Evolutionary conservation across 2,797 vertebrate genomes (phyloP).

Genomic region (Hydrophis major): DNA sequence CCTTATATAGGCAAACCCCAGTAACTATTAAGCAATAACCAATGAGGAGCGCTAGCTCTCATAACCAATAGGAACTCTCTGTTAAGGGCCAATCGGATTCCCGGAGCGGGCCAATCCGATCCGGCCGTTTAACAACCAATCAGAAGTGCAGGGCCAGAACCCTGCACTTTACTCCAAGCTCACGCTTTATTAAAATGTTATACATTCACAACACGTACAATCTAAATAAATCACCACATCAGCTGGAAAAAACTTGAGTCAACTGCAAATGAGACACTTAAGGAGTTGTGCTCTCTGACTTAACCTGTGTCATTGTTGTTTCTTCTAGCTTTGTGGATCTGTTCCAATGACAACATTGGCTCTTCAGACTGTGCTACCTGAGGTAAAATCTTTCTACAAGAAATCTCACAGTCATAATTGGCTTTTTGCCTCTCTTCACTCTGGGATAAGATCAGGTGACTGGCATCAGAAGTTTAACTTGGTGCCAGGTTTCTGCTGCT

Average conservation of each 20-base stretch:
- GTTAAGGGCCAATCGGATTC: no score
- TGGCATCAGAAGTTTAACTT: not conserved
- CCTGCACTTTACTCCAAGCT: no score
- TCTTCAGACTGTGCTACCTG: slow-evolving; percentile 45
- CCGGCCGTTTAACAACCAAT: no score
- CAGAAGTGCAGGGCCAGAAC: no score
- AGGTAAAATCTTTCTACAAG: slow-evolving; percentile 49
- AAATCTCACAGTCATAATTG: not conserved
- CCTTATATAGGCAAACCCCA: no score
- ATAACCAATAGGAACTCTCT: no score
- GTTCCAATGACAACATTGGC: slow-evolving; percentile 27
- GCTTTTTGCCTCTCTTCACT: not conserved
- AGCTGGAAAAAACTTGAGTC: not conserved
- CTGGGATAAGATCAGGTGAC: not conserved
- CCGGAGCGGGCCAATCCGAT: no score
- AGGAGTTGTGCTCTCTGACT: not conserved
- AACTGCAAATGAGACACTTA: fast-evolving
- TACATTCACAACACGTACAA: not conserved
- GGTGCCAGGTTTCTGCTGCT: not conserved
- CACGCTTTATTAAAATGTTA: no score
- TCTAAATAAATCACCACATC: not conserved
- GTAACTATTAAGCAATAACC: no score
- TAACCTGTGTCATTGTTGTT: not conserved
- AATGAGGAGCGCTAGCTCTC: no score
- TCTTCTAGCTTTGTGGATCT: slow-evolving; percentile 43